Evolutionary conservation across 2,888 invertebrate genomes (phyloP).

Genomic region (Actias luna): DNA sequence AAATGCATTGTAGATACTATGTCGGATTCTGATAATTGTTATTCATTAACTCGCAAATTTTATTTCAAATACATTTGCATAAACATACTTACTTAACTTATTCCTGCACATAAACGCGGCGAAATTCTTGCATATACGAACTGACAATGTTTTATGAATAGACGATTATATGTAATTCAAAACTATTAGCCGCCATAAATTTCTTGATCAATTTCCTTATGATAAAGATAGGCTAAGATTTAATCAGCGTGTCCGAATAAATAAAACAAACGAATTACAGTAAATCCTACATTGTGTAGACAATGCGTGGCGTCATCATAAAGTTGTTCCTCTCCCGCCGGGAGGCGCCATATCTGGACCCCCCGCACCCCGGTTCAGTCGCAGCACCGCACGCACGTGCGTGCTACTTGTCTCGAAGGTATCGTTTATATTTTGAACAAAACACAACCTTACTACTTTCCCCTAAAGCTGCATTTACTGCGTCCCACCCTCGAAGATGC

Average conservation of each 20-base stretch:
- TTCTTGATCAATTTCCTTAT: not conserved
- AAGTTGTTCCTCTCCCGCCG: conserved; percentile 75
- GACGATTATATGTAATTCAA: conserved; percentile 9
- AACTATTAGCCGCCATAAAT: not conserved
- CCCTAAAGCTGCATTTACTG: conserved; percentile 49
- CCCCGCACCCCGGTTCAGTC: conserved; percentile 37
- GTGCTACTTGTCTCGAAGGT: conserved; percentile 61
- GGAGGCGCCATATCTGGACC: conserved; percentile 66
- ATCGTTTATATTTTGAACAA: conserved; percentile 44
- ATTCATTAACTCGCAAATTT: not conserved
- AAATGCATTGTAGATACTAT: too few relatives aligned
- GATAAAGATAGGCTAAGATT: conserved; percentile 23
- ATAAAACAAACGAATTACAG: conserved; percentile 67
- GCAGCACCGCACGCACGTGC: conserved; percentile 69
- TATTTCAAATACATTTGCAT: conserved; percentile 18
- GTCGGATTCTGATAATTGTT: not conserved
- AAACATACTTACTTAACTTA: conserved; percentile 48
- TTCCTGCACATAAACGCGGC: conserved; percentile 58
- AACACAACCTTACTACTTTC: conserved; percentile 50
- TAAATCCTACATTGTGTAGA: conserved; percentile 76
- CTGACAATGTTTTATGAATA: conserved; percentile 44
- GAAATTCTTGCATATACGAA: conserved; percentile 42
- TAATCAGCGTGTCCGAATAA: conserved; percentile 60
- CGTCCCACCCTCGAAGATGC: conserved; percentile 37
- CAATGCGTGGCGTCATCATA: conserved; percentile 75